These are phyloP conservation scores for Ethmia dodecea DNA, from an alignment of 2,888 invertebrate species.

Conservation along the genomic window DNA sequence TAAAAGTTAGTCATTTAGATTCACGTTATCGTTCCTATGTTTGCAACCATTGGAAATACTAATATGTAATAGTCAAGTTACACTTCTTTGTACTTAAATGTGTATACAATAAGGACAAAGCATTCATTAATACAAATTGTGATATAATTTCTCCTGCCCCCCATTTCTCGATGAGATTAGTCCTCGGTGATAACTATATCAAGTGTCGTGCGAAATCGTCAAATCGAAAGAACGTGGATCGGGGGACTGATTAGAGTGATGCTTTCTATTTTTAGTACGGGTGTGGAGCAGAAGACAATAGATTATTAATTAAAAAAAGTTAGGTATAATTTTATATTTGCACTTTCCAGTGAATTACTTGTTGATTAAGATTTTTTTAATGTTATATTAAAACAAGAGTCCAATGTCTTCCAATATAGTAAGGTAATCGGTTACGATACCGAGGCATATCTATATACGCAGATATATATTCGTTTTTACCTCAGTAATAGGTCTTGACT, in stretches of 20 bases:
- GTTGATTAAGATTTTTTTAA: no score
- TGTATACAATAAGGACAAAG: constrained; percentile 42
- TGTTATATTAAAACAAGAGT: constrained; percentile 26
- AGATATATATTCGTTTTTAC: constrained; percentile 25
- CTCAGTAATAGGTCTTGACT: constrained; percentile 3
- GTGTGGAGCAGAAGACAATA: constrained; percentile 39
- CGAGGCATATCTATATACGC: constrained; percentile 14
- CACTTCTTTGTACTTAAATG: constrained; percentile 67
- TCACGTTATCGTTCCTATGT: constrained; percentile 64
- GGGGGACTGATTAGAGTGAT: constrained; percentile 36
- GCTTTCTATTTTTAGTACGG: constrained; percentile 44
- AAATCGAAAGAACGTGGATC: no score
- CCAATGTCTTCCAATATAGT: constrained; percentile 52
- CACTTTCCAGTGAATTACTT: neutral
- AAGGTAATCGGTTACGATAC: constrained; percentile 27
- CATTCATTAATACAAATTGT: constrained; percentile 57
- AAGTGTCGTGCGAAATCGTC: no score
- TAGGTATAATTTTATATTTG: constrained; percentile 1
- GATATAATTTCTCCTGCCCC: constrained; percentile 66
- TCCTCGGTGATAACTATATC: no score
- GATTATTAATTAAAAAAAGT: neutral
- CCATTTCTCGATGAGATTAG: no score
- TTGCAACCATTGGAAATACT: constrained; percentile 48
- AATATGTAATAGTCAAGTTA: constrained; percentile 54
- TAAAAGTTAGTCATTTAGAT: constrained; percentile 43